Evolutionary conservation across 1,140 invertebrate species (phyloP), one percentile per base, ranked within the genome.

Genomic region (Tetramorium parvispinum): DNA sequence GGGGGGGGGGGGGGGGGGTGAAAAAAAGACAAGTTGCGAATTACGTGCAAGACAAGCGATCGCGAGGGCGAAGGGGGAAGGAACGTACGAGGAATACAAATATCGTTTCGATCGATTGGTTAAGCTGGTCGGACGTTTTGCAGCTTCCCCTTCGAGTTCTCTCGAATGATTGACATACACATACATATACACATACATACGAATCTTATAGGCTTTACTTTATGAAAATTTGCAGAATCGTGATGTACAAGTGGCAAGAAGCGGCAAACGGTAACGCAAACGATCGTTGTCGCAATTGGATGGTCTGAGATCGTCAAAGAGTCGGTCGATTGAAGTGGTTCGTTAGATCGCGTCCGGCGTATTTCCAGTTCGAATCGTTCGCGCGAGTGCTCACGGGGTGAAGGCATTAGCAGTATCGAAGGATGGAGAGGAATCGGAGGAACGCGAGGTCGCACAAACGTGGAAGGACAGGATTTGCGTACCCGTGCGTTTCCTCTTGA

Each of bases 371-470:
- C 51, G 18, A 59, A 3, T 57, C 16, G 3, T 43, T 82, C 0
- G 40, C 53, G 53, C 40, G 27, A 59, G 68, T 32, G 53, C 73
- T 59, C 53, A 16, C 37, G 7, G 18, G 10, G 66, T 65, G 66
- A 73, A 59, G n/a, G n/a, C 40, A 51, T 18, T 37, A 32, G 32
- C 37, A 21, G 27, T 55, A 51, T 49, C 24, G n/a, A 37, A 46
- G 71, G 46, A 85, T 87, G 82, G 79, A 73, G 66, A 59, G 71
- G 21, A 77, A 76, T 70, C 81, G 66, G n/a, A 68, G 32, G 24
- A 40, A 24, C 11, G 27, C 40, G 24, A 66, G 63, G 16, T 76
- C 73, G 13, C 65, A 40, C 13, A 59, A 66, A n/a, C 53, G 40
- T 83, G 53, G 66, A 46, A 83, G 65, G 68, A 83, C 66, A 83